Evolutionary conservation across 2,113 vertebrate genomes (phyloP).

Genomic region (Illadopsis cleaveri): DNA sequence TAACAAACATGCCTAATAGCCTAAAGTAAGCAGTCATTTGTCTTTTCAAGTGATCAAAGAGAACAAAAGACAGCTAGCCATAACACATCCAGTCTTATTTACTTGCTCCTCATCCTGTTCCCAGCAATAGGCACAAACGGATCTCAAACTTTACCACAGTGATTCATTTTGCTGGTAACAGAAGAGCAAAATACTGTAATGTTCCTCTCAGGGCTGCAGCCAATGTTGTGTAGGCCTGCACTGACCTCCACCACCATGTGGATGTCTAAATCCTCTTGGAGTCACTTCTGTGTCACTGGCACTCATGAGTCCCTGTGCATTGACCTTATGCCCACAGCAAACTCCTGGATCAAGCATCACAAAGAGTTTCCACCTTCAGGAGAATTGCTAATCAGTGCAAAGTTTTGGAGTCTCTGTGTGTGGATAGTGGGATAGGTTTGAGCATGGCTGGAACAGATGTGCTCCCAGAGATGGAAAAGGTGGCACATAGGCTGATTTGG

Average conservation of each 20-base stretch:
- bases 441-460: not conserved
- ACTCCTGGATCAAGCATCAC: not conserved
- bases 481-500: not conserved
- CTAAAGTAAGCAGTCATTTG: not conserved
- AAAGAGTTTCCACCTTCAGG: not conserved
- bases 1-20: not conserved
- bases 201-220: not conserved
- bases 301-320: accelerated
- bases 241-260: accelerated
- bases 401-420: not conserved
- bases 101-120: slow-evolving; percentile 11
- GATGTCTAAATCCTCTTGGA: not conserved
- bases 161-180: not conserved
- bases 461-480: not conserved
- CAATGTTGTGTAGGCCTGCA: no score
- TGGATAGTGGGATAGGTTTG: not conserved
- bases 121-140: not conserved
- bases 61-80: not conserved
- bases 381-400: not conserved
- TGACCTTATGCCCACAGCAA: accelerated
- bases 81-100: slow-evolving; percentile 28
- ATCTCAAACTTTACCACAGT: not conserved
- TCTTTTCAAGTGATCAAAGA: slow-evolving; percentile 13
- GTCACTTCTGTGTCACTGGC: not conserved
- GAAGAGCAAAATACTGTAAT: not conserved